Percentiles rank a stretch among this genome's conserved stretches.
These are phyloP conservation scores for Progne subis DNA, from an alignment of 2,113 vertebrate species.

Conservation along the genomic window DNA sequence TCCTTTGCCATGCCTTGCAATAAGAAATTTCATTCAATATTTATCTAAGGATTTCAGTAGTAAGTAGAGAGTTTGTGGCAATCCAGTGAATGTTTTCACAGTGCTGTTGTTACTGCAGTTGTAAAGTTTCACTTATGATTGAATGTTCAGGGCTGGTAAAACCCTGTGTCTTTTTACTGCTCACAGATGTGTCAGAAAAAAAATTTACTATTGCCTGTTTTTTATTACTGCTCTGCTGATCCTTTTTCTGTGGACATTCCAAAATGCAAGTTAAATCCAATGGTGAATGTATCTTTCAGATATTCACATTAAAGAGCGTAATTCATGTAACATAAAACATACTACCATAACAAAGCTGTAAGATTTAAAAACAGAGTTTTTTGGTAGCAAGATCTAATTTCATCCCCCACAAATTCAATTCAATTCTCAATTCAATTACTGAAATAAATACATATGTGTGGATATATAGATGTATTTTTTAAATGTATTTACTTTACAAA, in stretches of 20 bases:
- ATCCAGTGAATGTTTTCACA: conserved; percentile 69
- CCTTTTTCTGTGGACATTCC: conserved; percentile 54
- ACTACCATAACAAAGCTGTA: conserved; percentile 51
- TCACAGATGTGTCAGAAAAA: conserved; percentile 70
- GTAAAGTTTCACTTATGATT: conserved; percentile 63
- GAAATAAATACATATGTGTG: background rate
- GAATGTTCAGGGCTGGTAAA: conserved; percentile 59
- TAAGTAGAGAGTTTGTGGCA: conserved; percentile 68
- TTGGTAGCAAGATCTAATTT: conserved; percentile 44
- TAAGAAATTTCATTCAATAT: conserved; percentile 70
- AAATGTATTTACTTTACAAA: background rate
- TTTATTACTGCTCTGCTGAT: conserved; percentile 61
- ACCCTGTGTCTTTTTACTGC: conserved; percentile 60
- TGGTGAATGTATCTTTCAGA: conserved; percentile 64
- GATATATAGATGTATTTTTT: background rate
- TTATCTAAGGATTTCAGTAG: conserved; percentile 72
- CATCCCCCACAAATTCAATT: background rate
- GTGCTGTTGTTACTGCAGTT: conserved; percentile 52
- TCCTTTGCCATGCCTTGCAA: conserved; percentile 63
- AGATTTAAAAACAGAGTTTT: conserved; percentile 28
- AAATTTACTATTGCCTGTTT: conserved; percentile 54
- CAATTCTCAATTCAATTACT: background rate
- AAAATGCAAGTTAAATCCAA: conserved; percentile 33
- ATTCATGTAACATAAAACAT: conserved; percentile 60
- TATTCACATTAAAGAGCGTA: conserved; percentile 51